These are phyloP conservation scores for Cataglyphis hispanica DNA, from an alignment of 1,140 invertebrate species.

Conservation along the genomic window DNA sequence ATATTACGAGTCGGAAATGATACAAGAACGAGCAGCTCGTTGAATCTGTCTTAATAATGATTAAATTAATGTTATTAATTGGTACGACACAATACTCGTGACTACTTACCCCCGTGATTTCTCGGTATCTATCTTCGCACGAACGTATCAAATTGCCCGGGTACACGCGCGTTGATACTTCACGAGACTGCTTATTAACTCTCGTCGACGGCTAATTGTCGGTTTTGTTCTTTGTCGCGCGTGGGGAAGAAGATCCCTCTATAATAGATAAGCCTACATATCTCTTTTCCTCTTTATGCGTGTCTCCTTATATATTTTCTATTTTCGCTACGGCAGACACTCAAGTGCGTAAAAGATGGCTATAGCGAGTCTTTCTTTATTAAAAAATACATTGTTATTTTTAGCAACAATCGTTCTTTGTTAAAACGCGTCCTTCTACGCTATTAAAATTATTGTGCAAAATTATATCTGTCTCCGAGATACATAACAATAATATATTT, in stretches of 20 bases:
- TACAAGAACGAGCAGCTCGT: not conserved
- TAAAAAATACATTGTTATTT: conserved; percentile 40
- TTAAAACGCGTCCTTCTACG: not conserved
- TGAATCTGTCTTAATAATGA: conserved; percentile 37
- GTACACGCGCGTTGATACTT: conserved; percentile 57
- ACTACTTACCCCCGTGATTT: conserved; percentile 50
- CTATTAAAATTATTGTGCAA: conserved; percentile 10
- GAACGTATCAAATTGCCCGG: conserved; percentile 54
- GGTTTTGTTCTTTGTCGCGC: conserved; percentile 62
- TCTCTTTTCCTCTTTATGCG: conserved; percentile 17
- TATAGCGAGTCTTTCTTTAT: conserved; percentile 10
- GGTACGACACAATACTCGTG: conserved; percentile 33
- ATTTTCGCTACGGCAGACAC: conserved; percentile 2
- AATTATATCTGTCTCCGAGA: not conserved
- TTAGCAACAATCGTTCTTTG: not conserved
- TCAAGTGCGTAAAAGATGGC: conserved; percentile 20
- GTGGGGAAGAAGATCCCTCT: conserved; percentile 61
- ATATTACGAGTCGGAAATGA: conserved; percentile 2
- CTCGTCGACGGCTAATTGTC: conserved; percentile 65
- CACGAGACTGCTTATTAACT: conserved; percentile 60
- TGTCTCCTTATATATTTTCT: not conserved
- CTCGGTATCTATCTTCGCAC: conserved; percentile 51
- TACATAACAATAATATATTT: not conserved
- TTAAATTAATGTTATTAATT: conserved; percentile 52
- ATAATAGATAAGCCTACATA: conserved; percentile 38